Conservation (phyloP, 1,140 invertebrate species). For the Piezodorus guildinii region DNA sequence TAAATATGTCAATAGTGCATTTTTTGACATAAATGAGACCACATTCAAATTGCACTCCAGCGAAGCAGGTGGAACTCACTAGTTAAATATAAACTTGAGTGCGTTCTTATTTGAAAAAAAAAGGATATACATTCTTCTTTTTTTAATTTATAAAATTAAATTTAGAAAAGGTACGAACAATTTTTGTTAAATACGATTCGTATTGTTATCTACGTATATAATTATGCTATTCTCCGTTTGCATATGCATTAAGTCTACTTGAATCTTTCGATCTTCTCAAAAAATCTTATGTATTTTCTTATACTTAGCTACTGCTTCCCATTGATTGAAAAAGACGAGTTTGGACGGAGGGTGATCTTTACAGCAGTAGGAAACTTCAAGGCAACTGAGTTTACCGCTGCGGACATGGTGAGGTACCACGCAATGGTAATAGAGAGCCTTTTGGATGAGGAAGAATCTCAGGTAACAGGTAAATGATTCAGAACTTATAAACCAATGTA, state of each 20-base stretch:
- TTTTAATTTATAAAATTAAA: no score
- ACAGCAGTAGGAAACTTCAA: constrained; percentile 66
- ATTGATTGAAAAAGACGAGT: constrained; percentile 58
- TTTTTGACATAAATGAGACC: no score
- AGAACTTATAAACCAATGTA: constrained; percentile 43
- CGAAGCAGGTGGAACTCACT: no score
- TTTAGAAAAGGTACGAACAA: no score
- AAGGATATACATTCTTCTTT: no score
- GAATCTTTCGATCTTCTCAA: background rate
- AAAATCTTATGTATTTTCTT: background rate
- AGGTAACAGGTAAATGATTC: constrained; percentile 51
- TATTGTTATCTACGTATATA: no score
- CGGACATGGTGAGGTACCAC: constrained; percentile 68
- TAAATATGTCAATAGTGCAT: no score
- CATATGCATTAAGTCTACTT: background rate
- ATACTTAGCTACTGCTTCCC: constrained; percentile 56
- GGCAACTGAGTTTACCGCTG: constrained; percentile 60
- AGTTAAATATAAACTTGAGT: no score
- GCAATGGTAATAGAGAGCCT: constrained; percentile 64
- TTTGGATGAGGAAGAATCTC: constrained; percentile 69
- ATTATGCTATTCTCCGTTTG: no score
- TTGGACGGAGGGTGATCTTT: constrained; percentile 61
- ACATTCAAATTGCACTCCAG: no score
- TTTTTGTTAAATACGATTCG: no score
- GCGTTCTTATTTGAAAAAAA: no score